Percentiles rank a stretch among this genome's conserved stretches.
phyloP scores from a whole-genome alignment of 2,113 vertebrate species.

The Gnathonemus echidnorhynchus region DNA sequence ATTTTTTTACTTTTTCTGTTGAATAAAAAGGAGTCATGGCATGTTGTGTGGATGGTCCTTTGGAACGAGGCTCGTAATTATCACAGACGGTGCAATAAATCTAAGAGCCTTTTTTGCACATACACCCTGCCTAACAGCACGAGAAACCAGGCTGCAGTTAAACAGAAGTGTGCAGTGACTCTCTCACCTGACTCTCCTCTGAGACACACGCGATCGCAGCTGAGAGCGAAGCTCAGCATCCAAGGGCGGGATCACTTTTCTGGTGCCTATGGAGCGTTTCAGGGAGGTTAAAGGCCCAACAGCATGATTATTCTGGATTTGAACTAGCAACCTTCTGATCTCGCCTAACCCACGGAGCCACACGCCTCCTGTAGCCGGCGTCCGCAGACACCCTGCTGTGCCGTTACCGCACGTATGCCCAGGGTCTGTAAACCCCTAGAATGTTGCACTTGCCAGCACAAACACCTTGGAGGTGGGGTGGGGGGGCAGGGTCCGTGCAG shows the following conservation, averaged over 20 bases:
- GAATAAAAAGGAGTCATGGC: background rate
- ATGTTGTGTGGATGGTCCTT: background rate
- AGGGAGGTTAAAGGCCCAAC: background rate
- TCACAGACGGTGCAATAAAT: background rate
- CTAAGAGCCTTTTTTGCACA: background rate
- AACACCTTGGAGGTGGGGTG: background rate
- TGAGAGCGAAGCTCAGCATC: background rate
- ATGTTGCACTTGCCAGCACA: background rate
- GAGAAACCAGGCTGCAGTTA: background rate
- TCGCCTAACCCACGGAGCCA: background rate
- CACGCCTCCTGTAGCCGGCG: background rate
- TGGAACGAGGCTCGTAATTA: background rate
- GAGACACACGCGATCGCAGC: background rate
- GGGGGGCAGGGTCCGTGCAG: background rate
- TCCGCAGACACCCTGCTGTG: background rate
- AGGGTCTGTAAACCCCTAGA: background rate
- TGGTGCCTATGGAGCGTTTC: background rate
- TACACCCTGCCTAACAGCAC: background rate
- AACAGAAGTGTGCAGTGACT: background rate
- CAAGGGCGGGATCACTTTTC: background rate
- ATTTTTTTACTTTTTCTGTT: background rate
- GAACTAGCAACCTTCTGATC: background rate
- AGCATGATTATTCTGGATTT: background rate
- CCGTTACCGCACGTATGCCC: background rate
- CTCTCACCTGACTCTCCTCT: background rate